Evolutionary conservation across 2,113 vertebrate genomes (phyloP), one percentile per base, ranked within the genome.

Genomic region (Phyllopteryx taeniolatus): DNA sequence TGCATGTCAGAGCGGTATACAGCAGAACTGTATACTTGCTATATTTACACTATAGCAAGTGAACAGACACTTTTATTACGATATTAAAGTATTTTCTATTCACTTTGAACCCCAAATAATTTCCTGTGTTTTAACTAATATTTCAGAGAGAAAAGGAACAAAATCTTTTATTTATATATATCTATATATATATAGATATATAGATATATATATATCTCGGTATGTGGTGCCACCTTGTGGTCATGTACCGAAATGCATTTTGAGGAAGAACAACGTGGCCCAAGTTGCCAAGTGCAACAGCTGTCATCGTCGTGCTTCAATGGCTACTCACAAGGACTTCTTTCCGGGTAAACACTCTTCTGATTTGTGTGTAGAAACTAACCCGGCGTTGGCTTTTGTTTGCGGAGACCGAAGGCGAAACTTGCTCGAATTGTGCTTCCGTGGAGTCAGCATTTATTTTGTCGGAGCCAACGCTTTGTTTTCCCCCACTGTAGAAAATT

Each of bases 331-430:
- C 64, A 73, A 71, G 14, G 81, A 88, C 42, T 86, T 85, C 66
- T 90, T 91, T 56, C 7, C 39, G 13, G 87, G 88, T 92, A 82
- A 89, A 61, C 62, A 67, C 46, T 33, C 31, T 60, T 15, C 7
- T 11, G 27, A 27, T 57, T 54, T n/a, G 2, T 54, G 17, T 8
- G 22, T n/a, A 15, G 13, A 6, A 33, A 6, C 27, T 27, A 59
- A 59, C 57, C 31, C 57, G 27, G 27, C 5, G 27, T 31, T 59
- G 27, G 5, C 12, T 31, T 31, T 31, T 57, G 1, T 60, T 14
- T 33, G 31, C 42, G 42, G 27, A 33, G 31, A 3, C 20, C 2
- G 31, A 3, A 39, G 35, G 9, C 14, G 5, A 60, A 33, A 54
- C 53, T n/a, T n/a, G 2, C 14, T 59, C n/a, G 3, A 11, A 56